Evolutionary conservation across 53 echinoderm and acorn worm species (phyloP), one percentile per base, ranked within the genome.

Genomic region (Glandiceps talaboti): DNA sequence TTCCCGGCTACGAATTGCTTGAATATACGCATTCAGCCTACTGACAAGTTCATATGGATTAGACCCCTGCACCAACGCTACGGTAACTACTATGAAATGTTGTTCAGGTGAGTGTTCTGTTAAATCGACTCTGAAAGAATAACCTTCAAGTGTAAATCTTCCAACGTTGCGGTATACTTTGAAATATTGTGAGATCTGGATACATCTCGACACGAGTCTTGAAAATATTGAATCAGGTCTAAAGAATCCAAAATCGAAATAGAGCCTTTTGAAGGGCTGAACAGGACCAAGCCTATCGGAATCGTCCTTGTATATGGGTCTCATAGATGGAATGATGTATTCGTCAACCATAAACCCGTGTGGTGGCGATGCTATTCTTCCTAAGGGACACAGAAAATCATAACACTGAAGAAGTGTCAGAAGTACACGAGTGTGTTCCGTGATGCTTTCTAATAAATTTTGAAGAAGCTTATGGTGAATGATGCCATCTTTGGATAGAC

Each of bases 181-280:
- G 6, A 45, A 6, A 45, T 45, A 20, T 12, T 45, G 6, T 45
- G 64, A 45, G 20, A 45, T 6, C 6, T 6, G 6, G 20, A 45
- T 6, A 75, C 87, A 87, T 73, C 77, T 79, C 0, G 80, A 79
- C 27, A 87, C 29, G 10, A 87, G 87, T 33, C 82, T 83, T 73
- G 83, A 74, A 31, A 87, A 80, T 28, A 87, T 80, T 28, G 80
- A 28, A 29, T 80, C 80, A 0, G 83, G 73, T 1, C 73, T 30
- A 26, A 80, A 79, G 31, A 79, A 87, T 32, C 84, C 83, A 33
- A 87, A 87, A 76, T 87, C 87, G 31, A 87, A 87, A 76, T 80
- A 80, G 73, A 76, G 83, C 32, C 6, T 45, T 20, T 20, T 45
- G 20, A 12, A 45, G 64, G 64, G 64, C 64, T 20, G 6, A 20